A percentile compares a stretch with the other conserved stretches of the same genome.
Evolutionary conservation across 2,797 vertebrate species (phyloP).

Genomic region (Lepilemur ruficaudatus): DNA sequence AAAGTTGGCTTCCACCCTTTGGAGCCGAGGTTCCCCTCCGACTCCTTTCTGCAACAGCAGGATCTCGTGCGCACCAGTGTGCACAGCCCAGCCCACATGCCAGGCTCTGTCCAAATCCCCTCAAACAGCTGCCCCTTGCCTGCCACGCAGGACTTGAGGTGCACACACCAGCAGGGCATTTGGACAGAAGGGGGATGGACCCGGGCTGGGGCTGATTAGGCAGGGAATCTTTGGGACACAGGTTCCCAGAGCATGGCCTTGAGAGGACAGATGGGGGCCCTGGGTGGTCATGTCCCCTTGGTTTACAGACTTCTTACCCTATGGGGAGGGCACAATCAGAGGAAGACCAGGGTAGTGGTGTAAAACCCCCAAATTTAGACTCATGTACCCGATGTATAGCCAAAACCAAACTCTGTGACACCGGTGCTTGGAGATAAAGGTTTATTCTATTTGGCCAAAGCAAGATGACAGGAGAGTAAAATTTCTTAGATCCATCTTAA

Average conservation of each 20-base stretch:
- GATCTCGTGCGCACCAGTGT: rapidly evolving
- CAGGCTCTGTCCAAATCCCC: neutral
- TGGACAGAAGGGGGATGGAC: neutral
- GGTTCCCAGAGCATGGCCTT: neutral
- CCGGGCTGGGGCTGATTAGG: neutral
- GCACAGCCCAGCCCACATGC: neutral
- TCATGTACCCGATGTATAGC: neutral
- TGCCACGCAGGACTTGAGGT: neutral
- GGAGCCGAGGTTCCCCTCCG: neutral
- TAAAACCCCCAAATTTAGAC: neutral
- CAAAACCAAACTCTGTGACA: neutral
- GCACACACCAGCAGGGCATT: neutral
- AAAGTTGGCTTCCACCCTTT: neutral
- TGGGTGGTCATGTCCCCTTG: neutral
- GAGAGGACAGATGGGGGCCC: neutral
- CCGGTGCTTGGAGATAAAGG: neutral
- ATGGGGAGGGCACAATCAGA: neutral
- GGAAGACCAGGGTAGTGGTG: no score
- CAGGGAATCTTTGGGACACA: neutral
- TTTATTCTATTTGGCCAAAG: neutral
- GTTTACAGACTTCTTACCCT: neutral
- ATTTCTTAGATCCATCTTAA: no score
- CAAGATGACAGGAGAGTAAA: neutral
- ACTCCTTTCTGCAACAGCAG: neutral
- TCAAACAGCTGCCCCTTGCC: neutral